Percentiles rank a stretch among this genome's conserved stretches.
These are phyloP conservation scores for Lycaon pictus DNA, from an alignment of 2,113 vertebrate species.

Conservation along the genomic window DNA sequence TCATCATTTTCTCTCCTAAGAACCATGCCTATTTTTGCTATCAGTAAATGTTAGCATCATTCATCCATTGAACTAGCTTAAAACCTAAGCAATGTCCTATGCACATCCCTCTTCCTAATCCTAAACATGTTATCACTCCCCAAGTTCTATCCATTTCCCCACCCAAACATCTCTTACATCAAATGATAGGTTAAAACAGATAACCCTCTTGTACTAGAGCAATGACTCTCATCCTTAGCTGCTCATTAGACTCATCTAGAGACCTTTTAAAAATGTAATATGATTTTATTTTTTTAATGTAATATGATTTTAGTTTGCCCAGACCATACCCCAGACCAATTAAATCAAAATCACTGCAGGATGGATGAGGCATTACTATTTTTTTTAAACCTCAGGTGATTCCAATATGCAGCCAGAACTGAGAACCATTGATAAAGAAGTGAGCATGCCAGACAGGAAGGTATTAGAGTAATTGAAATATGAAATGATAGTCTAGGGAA, in stretches of 20 bases:
- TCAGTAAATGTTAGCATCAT: neutral
- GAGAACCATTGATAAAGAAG: conserved; percentile 9
- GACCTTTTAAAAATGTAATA: neutral
- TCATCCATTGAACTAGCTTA: neutral
- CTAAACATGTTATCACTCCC: neutral
- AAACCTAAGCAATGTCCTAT: neutral
- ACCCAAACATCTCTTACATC: neutral
- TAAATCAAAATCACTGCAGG: neutral
- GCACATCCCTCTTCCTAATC: neutral
- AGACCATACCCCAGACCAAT: neutral
- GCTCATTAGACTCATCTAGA: neutral
- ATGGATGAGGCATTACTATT: neutral
- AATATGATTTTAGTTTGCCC: neutral
- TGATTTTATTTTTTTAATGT: neutral
- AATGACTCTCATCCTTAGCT: neutral
- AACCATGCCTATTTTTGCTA: neutral
- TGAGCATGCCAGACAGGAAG: neutral
- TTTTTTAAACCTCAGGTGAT: neutral
- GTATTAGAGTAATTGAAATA: neutral
- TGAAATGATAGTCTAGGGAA: neutral
- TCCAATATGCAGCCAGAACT: neutral
- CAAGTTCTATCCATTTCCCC: neutral
- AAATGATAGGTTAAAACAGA: neutral
- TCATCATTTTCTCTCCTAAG: conserved; percentile 38
- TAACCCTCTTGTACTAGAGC: neutral